Conservation (phyloP, 2,888 invertebrate species). For the Drosophila cognata region DNA sequence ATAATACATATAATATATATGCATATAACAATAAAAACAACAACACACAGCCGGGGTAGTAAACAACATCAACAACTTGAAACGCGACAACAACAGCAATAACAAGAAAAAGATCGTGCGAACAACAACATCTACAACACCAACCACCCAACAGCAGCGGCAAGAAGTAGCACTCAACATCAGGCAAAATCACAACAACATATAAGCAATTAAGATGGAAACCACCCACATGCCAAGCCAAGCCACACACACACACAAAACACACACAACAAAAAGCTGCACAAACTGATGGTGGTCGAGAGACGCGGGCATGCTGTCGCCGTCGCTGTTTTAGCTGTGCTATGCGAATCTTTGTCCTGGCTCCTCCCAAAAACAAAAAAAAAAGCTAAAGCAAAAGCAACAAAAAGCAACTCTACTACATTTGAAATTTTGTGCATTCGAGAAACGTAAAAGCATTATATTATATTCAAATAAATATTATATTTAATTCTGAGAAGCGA, state of each 20-base stretch:
- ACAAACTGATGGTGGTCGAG: conserved; percentile 41
- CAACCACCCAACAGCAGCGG: conserved; percentile 10
- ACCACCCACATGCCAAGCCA: conserved; percentile 11
- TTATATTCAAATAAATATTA: conserved; percentile 82
- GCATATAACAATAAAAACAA: conserved; percentile 72
- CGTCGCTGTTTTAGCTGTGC: conserved; percentile 32
- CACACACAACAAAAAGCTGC: conserved; percentile 23
- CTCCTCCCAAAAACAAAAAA: conserved; percentile 25
- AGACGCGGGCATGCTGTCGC: conserved; percentile 37
- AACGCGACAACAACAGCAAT: conserved; percentile 15
- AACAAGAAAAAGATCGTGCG: neutral
- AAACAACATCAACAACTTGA: conserved; percentile 27
- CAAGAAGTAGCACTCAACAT: conserved; percentile 10
- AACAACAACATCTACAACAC: conserved; percentile 5
- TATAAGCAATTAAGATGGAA: conserved; percentile 3
- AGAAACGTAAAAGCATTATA: conserved; percentile 81
- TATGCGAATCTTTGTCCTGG: conserved; percentile 30
- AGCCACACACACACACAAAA: conserved; percentile 1
- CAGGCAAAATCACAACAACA: neutral
- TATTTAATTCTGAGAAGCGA: conserved; percentile 82
- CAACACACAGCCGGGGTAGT: conserved; percentile 56
- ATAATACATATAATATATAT: conserved; percentile 81
- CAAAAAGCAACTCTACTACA: conserved; percentile 66
- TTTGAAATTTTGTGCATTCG: conserved; percentile 83
- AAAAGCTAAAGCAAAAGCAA: conserved; percentile 28